These are phyloP conservation scores for Arctia plantaginis DNA, from an alignment of 2,888 invertebrate species.

Conservation along the genomic window DNA sequence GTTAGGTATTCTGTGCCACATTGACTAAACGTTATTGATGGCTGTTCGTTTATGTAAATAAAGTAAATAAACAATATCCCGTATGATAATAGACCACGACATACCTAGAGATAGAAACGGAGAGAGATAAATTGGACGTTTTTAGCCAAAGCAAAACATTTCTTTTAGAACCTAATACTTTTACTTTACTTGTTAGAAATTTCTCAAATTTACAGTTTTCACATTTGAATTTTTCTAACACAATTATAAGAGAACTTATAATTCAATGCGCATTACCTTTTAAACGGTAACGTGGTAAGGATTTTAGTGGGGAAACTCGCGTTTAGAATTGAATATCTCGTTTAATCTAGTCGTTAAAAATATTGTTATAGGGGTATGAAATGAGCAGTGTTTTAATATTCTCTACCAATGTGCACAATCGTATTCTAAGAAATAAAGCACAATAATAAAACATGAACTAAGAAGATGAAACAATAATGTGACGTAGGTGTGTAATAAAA, in stretches of 20 bases:
- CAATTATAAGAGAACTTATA: constrained; percentile 4
- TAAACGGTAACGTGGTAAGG: constrained; percentile 12
- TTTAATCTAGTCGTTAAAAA: constrained; percentile 6
- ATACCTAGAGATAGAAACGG: neutral
- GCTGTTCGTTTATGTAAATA: neutral
- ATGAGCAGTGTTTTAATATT: neutral
- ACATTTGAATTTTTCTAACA: no score
- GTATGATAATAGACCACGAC: neutral
- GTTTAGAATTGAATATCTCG: constrained; percentile 20
- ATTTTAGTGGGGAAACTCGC: neutral
- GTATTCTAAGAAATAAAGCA: neutral
- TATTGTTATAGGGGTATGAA: constrained; percentile 9
- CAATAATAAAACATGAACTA: neutral
- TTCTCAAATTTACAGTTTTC: neutral
- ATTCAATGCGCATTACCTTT: constrained; percentile 13
- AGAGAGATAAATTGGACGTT: neutral
- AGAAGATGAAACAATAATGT: neutral
- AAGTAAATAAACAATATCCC: neutral
- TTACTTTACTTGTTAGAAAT: neutral
- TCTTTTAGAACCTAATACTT: neutral
- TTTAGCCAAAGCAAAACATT: neutral
- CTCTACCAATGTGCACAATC: neutral
- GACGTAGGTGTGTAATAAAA: neutral
- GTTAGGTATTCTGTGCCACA: neutral
- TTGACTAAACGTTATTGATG: neutral